phyloP scores from a whole-genome alignment of 2,797 vertebrate species.

The Chelonia mydas region DNA sequence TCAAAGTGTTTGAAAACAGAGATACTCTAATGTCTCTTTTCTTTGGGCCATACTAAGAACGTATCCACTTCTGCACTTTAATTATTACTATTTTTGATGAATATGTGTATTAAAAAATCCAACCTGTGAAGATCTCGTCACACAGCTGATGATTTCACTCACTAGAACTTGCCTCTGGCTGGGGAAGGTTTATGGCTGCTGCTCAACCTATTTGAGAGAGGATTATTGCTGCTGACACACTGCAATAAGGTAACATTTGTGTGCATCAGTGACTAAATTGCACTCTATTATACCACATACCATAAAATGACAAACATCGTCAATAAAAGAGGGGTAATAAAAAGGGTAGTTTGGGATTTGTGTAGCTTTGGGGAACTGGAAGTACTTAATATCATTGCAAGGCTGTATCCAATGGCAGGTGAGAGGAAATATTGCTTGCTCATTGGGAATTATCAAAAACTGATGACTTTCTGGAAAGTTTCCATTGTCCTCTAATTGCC shows the following conservation, averaged over 20 bases:
- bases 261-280: slow-evolving; percentile 73
- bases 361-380: slow-evolving; percentile 42
- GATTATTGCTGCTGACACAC: slow-evolving; percentile 67
- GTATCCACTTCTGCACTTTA: background rate
- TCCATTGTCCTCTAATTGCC: background rate
- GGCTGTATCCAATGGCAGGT: slow-evolving; percentile 24
- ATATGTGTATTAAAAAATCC: background rate
- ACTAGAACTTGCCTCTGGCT: slow-evolving; percentile 60
- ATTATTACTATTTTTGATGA: background rate
- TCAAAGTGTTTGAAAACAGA: background rate
- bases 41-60: background rate
- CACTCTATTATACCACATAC: slow-evolving; percentile 64
- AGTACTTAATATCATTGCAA: slow-evolving; percentile 45
- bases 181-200: slow-evolving; percentile 63
- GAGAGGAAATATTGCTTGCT: slow-evolving; percentile 39
- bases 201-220: slow-evolving; percentile 56
- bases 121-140: background rate
- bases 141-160: slow-evolving; percentile 4
- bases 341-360: slow-evolving; percentile 50
- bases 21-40: background rate
- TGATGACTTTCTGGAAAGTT: background rate
- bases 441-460: background rate
- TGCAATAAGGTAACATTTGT: slow-evolving; percentile 71
- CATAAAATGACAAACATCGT: slow-evolving; percentile 72
- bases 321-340: slow-evolving; percentile 64